Conservation (phyloP, 2,113 vertebrate species). For the human (Homo sapiens) region GRCh38 chr5:64967501-64968000, state of each 20-base stretch:
- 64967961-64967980: background rate
- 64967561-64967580: background rate
- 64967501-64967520: background rate
- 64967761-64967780: background rate
- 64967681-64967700: background rate
- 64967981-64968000: background rate
- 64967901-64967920: background rate
- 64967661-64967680: background rate
- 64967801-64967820: background rate
- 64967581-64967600: background rate
- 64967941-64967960: background rate
- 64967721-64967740: background rate
- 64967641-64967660: background rate
- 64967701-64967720: background rate
- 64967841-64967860: background rate
- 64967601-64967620: background rate
- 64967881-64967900: background rate
- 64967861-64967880: background rate
- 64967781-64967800: background rate
- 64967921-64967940: background rate
- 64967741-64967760: background rate
- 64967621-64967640: background rate
- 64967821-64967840: background rate
- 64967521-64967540: background rate
- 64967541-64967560: background rate